phyloP scores from a whole-genome alignment of 1,140 invertebrate species.

The Ephestia elutella region DNA sequence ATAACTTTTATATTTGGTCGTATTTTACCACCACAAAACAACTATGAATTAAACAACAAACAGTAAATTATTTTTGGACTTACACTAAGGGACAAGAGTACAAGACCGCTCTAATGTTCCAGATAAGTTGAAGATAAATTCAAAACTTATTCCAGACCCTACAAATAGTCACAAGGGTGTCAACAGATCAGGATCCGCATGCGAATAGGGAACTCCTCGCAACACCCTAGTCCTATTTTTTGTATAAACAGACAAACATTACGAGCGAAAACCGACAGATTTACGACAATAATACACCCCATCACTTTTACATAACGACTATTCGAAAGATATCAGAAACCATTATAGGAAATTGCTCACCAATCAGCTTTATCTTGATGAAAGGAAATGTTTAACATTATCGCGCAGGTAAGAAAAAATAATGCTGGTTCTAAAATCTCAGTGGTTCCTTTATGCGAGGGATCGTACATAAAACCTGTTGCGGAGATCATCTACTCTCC shows the following conservation, averaged over 20 bases:
- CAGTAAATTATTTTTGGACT: too few relatives aligned
- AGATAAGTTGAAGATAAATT: neutral
- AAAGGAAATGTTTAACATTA: neutral
- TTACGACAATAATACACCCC: neutral
- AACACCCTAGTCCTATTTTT: conserved; percentile 3
- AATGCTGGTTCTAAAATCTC: neutral
- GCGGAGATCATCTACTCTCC: neutral
- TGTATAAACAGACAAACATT: conserved; percentile 1
- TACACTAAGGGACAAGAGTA: neutral
- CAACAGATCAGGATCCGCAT: neutral
- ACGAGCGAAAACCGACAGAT: conserved; percentile 4
- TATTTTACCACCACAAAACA: too few relatives aligned
- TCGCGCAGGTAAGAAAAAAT: neutral
- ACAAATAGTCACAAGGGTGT: neutral
- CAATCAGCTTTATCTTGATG: neutral
- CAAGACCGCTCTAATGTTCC: neutral
- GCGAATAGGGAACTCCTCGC: neutral
- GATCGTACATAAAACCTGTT: conserved; percentile 10
- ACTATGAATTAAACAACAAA: too few relatives aligned
- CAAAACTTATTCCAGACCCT: neutral
- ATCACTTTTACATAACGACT: neutral
- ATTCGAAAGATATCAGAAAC: neutral
- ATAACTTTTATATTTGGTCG: neutral
- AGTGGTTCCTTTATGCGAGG: neutral
- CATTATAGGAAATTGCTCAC: neutral